Evolutionary conservation across 2,113 vertebrate species (phyloP).

Genomic region (Brienomyrus longianalis): DNA sequence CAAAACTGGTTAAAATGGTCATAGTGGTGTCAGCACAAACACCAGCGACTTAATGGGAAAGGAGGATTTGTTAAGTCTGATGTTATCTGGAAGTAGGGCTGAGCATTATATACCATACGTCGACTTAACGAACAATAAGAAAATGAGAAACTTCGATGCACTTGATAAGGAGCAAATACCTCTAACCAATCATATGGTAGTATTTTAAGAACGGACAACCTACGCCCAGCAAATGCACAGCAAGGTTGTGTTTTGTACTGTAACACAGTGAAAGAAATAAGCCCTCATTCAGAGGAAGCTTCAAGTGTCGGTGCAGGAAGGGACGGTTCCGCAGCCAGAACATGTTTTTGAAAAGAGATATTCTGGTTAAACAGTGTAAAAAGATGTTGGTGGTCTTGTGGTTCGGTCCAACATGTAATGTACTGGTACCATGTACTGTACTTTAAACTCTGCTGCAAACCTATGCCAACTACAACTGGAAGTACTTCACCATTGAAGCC

Average conservation of each 20-base stretch:
- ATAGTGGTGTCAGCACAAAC: too few relatives aligned
- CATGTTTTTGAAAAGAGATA: background rate
- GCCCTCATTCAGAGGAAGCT: too few relatives aligned
- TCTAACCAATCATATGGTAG: background rate
- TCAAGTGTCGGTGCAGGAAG: background rate
- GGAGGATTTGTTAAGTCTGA: background rate
- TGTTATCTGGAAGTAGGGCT: background rate
- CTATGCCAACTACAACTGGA: too few relatives aligned
- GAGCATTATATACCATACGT: background rate
- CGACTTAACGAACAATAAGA: background rate
- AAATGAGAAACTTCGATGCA: background rate
- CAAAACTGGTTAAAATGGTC: too few relatives aligned
- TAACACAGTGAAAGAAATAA: background rate
- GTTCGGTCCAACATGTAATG: background rate
- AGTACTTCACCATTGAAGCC: background rate
- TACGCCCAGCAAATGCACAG: background rate
- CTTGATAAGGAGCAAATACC: background rate
- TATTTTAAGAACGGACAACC: background rate
- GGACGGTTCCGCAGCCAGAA: background rate
- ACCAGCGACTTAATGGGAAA: background rate
- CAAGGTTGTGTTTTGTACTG: background rate
- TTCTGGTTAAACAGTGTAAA: background rate
- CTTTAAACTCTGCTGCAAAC: too few relatives aligned
- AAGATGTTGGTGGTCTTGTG: background rate
- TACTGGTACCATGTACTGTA: background rate